Conservation (phyloP, 1,140 invertebrate genomes). For the Scaptomyza pallida region DNA sequence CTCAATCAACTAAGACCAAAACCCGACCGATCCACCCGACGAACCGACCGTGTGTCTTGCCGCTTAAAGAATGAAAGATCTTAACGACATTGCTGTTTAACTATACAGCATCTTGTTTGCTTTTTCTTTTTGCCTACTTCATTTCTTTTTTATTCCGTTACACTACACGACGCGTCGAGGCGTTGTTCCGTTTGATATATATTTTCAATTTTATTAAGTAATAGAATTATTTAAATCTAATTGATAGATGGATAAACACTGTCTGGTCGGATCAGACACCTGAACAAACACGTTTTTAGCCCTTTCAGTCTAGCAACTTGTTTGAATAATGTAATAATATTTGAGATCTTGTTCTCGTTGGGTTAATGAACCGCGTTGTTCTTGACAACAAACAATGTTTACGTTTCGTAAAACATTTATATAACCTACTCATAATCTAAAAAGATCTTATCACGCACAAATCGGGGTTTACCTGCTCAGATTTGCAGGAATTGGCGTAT, state of each 20-base stretch:
- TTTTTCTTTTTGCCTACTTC: no score
- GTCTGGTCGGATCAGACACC: no score
- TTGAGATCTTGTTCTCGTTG: neutral
- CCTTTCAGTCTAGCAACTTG: conserved; percentile 11
- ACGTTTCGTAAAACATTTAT: neutral
- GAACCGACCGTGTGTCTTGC: conserved; percentile 6
- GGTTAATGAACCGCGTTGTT: conserved; percentile 28
- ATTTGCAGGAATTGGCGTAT: conserved; percentile 13
- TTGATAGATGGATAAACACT: no score
- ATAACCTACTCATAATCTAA: neutral
- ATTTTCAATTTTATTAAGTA: no score
- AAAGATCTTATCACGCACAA: conserved; percentile 22
- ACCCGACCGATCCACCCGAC: neutral
- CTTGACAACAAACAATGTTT: conserved; percentile 5
- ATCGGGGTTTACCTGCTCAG: conserved; percentile 1
- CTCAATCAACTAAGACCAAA: neutral
- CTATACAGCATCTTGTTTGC: no score
- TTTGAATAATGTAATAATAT: conserved; percentile 10
- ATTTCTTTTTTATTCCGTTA: no score
- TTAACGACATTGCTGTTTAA: neutral
- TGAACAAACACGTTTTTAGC: conserved; percentile 1
- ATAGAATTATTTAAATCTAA: no score
- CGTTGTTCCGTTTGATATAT: no score
- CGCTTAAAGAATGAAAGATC: conserved; percentile 10
- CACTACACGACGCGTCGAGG: no score